phyloP scores from a whole-genome alignment of 2,113 vertebrate genomes.

The Neolamprologus variostigma region DNA sequence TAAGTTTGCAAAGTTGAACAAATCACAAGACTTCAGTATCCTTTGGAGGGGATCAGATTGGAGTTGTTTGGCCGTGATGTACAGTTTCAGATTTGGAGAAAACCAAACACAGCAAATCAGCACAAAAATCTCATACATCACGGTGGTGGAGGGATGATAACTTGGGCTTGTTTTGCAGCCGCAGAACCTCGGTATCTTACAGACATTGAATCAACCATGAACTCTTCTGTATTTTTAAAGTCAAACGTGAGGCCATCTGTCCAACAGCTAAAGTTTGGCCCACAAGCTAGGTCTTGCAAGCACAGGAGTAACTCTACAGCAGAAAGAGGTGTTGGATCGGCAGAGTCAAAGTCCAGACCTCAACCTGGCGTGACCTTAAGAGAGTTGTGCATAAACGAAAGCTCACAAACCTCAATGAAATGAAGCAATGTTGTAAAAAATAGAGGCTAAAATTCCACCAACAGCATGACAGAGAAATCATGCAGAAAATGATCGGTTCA shows the following conservation, averaged over 20 bases:
- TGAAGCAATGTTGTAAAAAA: not conserved
- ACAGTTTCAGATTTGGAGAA: not conserved
- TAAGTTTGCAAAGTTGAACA: not conserved
- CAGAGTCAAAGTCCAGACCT: not conserved
- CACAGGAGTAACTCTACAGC: not conserved
- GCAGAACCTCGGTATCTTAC: not conserved
- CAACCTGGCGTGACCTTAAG: not conserved
- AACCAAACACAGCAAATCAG: not conserved
- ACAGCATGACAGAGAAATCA: not conserved
- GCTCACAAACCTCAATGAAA: not conserved
- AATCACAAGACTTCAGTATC: not conserved
- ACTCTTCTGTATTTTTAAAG: not conserved
- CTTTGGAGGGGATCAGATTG: not conserved
- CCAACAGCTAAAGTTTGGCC: not conserved
- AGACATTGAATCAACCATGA: not conserved
- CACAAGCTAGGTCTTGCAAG: accelerated
- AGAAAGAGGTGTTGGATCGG: not conserved
- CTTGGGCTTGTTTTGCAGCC: not conserved
- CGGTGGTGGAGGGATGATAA: not conserved
- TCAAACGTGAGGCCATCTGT: not conserved
- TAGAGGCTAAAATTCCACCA: not conserved
- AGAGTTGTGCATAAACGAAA: not conserved
- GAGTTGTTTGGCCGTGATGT: not conserved
- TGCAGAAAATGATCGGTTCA: not conserved
- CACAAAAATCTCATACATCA: not conserved